A percentile compares a stretch with the other conserved stretches of the same genome.
phyloP scores from a whole-genome alignment of 2,113 vertebrate species.

The Clupea harengus region DNA sequence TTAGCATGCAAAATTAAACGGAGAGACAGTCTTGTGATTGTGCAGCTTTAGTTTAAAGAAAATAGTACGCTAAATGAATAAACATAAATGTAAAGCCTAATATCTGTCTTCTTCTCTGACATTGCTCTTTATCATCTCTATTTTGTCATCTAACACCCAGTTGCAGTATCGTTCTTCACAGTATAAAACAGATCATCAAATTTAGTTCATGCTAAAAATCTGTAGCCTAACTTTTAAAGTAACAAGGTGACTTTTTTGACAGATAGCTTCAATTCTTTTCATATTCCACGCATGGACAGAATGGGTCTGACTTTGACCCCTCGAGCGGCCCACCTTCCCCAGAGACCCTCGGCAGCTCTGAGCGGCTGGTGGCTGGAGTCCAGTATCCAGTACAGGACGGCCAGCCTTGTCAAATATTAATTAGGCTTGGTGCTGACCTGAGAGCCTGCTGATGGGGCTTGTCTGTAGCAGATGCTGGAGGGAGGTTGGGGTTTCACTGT shows the following conservation, averaged over 20 bases:
- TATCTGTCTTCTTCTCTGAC: too few relatives aligned
- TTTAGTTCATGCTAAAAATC: too few relatives aligned
- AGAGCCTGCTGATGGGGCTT: neutral
- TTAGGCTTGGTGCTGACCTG: neutral
- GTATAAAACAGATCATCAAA: neutral
- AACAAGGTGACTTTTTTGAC: neutral
- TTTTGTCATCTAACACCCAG: neutral
- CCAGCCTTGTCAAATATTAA: conserved; percentile 39
- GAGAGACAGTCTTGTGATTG: too few relatives aligned
- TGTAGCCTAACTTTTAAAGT: neutral
- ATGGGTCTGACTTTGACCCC: neutral
- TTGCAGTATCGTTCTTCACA: neutral
- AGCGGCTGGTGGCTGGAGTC: conserved; percentile 3
- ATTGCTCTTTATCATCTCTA: neutral
- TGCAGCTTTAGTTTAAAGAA: too few relatives aligned
- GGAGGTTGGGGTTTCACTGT: conserved; percentile 1
- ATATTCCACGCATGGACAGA: neutral
- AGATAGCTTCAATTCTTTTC: neutral
- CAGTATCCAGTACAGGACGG: conserved; percentile 25
- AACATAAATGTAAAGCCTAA: too few relatives aligned
- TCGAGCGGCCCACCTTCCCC: neutral
- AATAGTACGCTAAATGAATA: too few relatives aligned
- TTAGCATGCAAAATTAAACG: too few relatives aligned
- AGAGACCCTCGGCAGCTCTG: neutral
- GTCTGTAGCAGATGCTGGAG: neutral